Percentiles rank a stretch among this genome's conserved stretches.
Evolutionary conservation across 2,113 vertebrate species (phyloP).

Genomic region (Illadopsis cleaveri): DNA sequence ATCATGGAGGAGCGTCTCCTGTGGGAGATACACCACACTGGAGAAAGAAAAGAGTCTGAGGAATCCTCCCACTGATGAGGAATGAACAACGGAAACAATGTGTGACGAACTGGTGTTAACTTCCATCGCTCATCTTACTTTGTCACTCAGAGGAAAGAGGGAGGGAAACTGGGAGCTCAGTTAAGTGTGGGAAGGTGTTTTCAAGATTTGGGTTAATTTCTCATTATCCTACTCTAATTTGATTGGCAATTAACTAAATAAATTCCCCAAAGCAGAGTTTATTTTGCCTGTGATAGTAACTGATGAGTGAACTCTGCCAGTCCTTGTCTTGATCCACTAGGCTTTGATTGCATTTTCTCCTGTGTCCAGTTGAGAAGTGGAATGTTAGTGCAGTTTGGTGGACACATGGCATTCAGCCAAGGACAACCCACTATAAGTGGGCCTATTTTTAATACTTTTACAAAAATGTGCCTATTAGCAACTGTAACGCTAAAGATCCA

Average conservation of each 20-base stretch:
- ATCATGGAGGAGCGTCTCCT: neutral
- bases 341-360: neutral
- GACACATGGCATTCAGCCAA: accelerated
- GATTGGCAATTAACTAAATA: neutral
- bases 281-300: neutral
- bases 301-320: neutral
- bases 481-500: neutral
- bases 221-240: neutral
- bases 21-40: neutral
- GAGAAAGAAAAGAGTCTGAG: neutral
- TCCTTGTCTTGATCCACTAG: neutral
- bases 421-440: neutral
- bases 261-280: neutral
- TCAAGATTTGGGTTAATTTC: neutral
- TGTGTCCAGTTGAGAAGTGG: accelerated
- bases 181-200: neutral
- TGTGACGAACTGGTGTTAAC: neutral
- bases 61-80: neutral
- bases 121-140: accelerated
- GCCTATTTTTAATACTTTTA: neutral
- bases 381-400: neutral
- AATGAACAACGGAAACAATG: accelerated
- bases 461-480: neutral
- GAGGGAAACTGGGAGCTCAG: neutral
- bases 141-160: accelerated